phyloP scores from a whole-genome alignment of 2,797 vertebrate genomes.

The Dendrocincla fuliginosa region DNA sequence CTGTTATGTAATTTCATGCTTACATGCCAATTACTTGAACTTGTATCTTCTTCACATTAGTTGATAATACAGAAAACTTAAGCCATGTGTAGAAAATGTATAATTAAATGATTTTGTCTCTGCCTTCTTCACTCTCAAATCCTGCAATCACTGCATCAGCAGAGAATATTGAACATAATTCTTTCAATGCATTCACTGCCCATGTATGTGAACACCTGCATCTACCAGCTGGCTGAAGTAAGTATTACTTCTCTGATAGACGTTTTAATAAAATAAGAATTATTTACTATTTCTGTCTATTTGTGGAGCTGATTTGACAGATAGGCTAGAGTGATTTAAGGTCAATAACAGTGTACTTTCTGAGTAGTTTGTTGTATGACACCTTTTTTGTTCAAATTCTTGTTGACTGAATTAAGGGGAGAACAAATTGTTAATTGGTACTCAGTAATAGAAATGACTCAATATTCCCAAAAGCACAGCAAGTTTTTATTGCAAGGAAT shows the following conservation, averaged over 20 bases:
- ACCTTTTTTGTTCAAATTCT: background rate
- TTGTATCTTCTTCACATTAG: background rate
- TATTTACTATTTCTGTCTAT: background rate
- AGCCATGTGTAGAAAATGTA: background rate
- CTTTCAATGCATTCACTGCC: background rate
- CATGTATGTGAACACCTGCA: background rate
- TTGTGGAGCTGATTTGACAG: background rate
- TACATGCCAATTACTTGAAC: background rate
- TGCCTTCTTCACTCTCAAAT: background rate
- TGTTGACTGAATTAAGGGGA: background rate
- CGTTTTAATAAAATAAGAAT: background rate
- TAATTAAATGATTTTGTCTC: background rate
- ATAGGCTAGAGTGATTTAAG: background rate
- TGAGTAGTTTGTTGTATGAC: background rate
- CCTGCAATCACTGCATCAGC: background rate
- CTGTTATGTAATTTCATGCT: background rate
- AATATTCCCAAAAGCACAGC: background rate
- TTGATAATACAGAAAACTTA: background rate
- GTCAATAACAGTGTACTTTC: background rate
- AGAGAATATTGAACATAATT: background rate
- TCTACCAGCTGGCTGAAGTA: background rate
- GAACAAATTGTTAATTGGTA: background rate
- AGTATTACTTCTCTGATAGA: background rate
- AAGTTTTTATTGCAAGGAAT: background rate
- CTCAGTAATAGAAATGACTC: background rate